These are phyloP conservation scores for Hydrotaea cyrtoneurina DNA, from an alignment of 2,888 invertebrate genomes.

Conservation along the genomic window DNA sequence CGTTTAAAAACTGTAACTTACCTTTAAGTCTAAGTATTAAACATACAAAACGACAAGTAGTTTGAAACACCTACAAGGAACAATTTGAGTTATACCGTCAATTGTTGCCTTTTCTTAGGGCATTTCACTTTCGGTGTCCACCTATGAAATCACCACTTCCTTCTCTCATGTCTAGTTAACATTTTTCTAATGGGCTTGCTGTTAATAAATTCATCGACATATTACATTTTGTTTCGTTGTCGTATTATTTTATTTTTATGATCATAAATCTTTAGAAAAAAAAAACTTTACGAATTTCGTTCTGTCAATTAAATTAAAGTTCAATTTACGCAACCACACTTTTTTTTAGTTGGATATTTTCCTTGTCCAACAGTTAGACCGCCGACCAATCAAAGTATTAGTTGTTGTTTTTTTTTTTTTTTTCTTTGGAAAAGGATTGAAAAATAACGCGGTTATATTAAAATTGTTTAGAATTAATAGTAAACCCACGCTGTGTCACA, in stretches of 20 bases:
- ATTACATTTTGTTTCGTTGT: slow-evolving; percentile 41
- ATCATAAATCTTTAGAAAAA: slow-evolving; percentile 57
- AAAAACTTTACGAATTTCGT: slow-evolving; percentile 40
- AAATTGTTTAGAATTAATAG: slow-evolving; percentile 45
- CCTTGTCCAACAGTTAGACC: neutral
- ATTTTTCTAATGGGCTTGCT: slow-evolving; percentile 23
- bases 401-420: neutral
- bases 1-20: no score
- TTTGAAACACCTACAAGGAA: no score
- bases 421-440: neutral
- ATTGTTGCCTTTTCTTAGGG: slow-evolving; percentile 17
- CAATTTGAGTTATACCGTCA: no score
- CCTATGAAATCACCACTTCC: neutral
- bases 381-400: slow-evolving; percentile 1
- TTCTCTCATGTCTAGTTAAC: neutral
- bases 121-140: neutral
- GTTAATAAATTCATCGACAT: slow-evolving; percentile 39
- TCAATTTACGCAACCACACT: slow-evolving; percentile 63
- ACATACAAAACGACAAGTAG: no score
- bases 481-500: slow-evolving; percentile 54
- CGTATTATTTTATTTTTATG: slow-evolving; percentile 14
- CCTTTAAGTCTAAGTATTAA: no score
- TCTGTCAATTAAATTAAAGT: slow-evolving; percentile 65
- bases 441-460: slow-evolving; percentile 9
- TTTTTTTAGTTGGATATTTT: slow-evolving; percentile 9